phyloP scores from a whole-genome alignment of 2,888 invertebrate species.

The Hylaea fasciaria region DNA sequence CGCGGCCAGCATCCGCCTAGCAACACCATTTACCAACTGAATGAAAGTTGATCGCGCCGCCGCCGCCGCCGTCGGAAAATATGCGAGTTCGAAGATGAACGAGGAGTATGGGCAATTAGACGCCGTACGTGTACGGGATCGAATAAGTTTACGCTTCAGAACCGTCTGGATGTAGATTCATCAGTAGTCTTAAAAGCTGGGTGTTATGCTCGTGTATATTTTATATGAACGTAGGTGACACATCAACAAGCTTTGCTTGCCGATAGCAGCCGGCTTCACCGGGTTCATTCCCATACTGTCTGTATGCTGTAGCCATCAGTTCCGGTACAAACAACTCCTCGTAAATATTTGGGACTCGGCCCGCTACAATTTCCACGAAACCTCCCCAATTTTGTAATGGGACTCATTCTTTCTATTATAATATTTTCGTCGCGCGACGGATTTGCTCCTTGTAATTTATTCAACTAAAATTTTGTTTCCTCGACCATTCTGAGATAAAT shows the following conservation, averaged over 20 bases:
- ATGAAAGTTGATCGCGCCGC: slow-evolving; percentile 79
- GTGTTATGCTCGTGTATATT: no score
- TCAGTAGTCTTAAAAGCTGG: no score
- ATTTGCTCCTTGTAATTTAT: slow-evolving; percentile 58
- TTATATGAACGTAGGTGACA: no score
- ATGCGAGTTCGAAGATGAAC: slow-evolving; percentile 59
- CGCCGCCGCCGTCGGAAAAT: slow-evolving; percentile 58
- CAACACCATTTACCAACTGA: slow-evolving; percentile 80
- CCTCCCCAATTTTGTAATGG: slow-evolving; percentile 47
- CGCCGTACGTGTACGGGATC: no score
- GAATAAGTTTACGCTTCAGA: no score
- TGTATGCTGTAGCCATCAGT: slow-evolving; percentile 31
- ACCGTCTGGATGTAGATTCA: no score
- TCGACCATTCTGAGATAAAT: slow-evolving; percentile 57
- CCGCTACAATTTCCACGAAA: slow-evolving; percentile 44
- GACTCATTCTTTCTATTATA: slow-evolving; percentile 45
- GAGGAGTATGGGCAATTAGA: not conserved
- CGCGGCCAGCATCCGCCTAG: slow-evolving; percentile 81
- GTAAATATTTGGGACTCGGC: slow-evolving; percentile 65
- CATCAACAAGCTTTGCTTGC: no score
- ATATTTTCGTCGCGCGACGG: slow-evolving; percentile 42
- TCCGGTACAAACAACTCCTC: slow-evolving; percentile 62
- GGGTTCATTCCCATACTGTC: not conserved
- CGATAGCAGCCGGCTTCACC: no score
- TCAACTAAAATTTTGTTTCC: slow-evolving; percentile 60